Evolutionary conservation across 1,140 invertebrate genomes (phyloP).

Genomic region (Telenomus remus): DNA sequence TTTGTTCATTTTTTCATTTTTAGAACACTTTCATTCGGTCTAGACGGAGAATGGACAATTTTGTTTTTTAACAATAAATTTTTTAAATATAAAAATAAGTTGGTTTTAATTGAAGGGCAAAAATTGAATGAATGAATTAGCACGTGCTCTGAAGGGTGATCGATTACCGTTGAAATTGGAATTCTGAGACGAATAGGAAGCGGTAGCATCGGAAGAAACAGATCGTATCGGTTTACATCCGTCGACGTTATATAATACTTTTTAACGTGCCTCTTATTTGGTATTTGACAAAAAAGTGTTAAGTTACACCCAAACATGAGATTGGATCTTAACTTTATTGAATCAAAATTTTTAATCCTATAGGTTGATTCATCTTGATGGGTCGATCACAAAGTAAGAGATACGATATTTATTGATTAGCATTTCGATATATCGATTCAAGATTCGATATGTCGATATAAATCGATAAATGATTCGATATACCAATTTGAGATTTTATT

Average conservation of each 20-base stretch:
- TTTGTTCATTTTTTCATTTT: not conserved
- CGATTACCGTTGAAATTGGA: constrained; percentile 19
- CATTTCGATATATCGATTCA: too few species aligned
- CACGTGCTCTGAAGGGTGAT: not conserved
- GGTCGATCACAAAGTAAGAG: too few species aligned
- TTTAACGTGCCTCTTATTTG: not conserved
- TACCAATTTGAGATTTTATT: too few species aligned
- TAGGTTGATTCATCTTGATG: too few species aligned
- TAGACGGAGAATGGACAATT: too few species aligned
- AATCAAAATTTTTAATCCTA: constrained; percentile 4
- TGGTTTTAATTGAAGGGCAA: too few species aligned
- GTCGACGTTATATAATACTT: constrained; percentile 12
- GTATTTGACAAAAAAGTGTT: constrained; percentile 5
- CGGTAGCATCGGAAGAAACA: constrained; percentile 13
- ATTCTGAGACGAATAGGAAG: constrained; percentile 30
- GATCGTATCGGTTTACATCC: constrained; percentile 27
- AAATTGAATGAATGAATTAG: not conserved
- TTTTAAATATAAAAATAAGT: too few species aligned
- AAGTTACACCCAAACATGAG: constrained; percentile 4
- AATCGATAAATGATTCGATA: too few species aligned
- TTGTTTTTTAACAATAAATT: too few species aligned
- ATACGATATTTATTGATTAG: too few species aligned
- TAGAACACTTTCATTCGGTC: too few species aligned
- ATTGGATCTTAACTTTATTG: not conserved
- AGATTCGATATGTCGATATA: too few species aligned